phyloP scores from a whole-genome alignment of 2,113 vertebrate species.

The Tringa solitaria region DNA sequence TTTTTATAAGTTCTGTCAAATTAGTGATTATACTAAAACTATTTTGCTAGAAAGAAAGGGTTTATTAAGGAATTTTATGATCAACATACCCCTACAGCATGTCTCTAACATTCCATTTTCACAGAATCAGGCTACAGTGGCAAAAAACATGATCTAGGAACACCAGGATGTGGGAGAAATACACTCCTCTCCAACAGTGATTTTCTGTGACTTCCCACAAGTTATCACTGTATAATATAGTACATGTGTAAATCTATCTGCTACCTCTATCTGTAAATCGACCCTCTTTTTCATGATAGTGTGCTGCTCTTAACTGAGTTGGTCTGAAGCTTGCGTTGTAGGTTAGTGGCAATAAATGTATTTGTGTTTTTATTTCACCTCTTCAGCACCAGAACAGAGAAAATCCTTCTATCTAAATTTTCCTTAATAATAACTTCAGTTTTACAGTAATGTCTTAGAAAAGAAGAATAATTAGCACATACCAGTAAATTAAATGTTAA shows the following conservation, averaged over 20 bases:
- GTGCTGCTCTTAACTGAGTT: not conserved
- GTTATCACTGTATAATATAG: not conserved
- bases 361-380: not conserved
- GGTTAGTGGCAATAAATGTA: not conserved
- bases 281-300: not conserved
- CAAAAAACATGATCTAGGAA: not conserved
- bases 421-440: not conserved
- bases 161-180: not conserved
- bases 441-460: not conserved
- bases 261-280: not conserved
- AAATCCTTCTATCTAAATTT: not conserved
- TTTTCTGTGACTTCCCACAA: not conserved
- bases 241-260: not conserved
- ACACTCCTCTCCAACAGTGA: not conserved
- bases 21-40: not conserved
- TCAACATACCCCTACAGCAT: not conserved
- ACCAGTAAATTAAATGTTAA: not conserved
- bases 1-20: constrained; percentile 5
- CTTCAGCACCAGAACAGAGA: not conserved
- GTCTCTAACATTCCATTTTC: not conserved
- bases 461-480: not conserved
- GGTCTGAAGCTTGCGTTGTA: not conserved
- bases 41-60: constrained; percentile 1
- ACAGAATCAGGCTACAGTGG: not conserved
- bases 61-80: not conserved